These are phyloP conservation scores for Exaiptasia diaphana DNA, from an alignment of 64 coral and sea anemone species.

Conservation along the genomic window DNA sequence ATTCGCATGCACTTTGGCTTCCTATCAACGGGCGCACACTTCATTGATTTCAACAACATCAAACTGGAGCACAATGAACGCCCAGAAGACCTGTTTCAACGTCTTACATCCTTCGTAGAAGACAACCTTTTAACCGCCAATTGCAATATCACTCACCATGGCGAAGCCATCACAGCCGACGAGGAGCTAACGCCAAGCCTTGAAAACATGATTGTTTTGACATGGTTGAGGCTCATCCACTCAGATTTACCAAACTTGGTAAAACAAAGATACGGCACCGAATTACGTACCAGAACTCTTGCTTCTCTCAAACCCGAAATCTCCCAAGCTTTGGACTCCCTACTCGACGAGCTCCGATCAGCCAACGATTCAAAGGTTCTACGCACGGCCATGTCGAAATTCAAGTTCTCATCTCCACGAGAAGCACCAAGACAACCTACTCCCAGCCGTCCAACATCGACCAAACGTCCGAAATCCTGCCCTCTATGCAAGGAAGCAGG, in stretches of 20 bases:
- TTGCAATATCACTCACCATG: constrained; percentile 5
- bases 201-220: constrained; percentile 16
- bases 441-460: not conserved
- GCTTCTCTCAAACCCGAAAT: constrained; percentile 25
- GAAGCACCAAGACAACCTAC: not conserved
- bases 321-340: not conserved
- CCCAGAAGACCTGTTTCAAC: not conserved
- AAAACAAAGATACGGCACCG: constrained; percentile 36
- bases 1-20: not conserved
- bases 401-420: not conserved
- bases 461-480: too few relatives aligned
- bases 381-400: not conserved
- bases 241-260: constrained; percentile 10
- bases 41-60: not conserved
- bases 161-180: not conserved
- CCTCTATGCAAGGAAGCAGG: not conserved
- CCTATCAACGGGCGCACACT: not conserved
- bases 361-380: not conserved
- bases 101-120: constrained; percentile 1
- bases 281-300: not conserved
- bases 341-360: constrained; percentile 2
- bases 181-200: not conserved
- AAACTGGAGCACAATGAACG: not conserved
- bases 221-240: constrained; percentile 19
- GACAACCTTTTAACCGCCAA: not conserved